Percentiles rank a stretch among this genome's conserved stretches.
Evolutionary conservation across 1,140 invertebrate genomes (phyloP).

Genomic region (Leptinotarsa undecemlineata): DNA sequence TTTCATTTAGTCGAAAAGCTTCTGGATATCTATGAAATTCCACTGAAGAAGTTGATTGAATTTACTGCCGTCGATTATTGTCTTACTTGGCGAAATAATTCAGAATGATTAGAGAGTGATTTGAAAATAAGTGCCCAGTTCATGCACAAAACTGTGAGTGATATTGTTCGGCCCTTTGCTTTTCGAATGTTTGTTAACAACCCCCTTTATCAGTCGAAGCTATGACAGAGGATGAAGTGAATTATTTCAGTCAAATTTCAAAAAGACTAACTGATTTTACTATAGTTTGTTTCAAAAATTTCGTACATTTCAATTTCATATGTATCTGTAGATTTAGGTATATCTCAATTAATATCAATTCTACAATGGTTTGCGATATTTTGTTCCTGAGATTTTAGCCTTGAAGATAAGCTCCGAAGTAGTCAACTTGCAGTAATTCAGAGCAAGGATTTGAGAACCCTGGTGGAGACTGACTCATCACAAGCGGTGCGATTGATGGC

Average conservation of each 20-base stretch:
- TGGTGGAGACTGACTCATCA: no score
- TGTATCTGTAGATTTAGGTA: no score
- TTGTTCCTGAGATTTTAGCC: no score
- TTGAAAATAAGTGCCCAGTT: conserved; percentile 13
- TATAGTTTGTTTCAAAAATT: no score
- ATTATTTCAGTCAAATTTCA: not conserved
- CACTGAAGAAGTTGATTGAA: not conserved
- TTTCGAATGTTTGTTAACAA: not conserved
- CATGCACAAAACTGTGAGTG: conserved; percentile 23
- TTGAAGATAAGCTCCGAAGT: no score
- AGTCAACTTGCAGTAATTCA: no score
- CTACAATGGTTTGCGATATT: no score
- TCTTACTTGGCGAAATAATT: conserved; percentile 14
- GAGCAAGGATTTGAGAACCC: no score
- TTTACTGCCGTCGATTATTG: conserved; percentile 15
- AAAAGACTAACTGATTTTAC: conserved; percentile 10
- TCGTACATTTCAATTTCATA: no score
- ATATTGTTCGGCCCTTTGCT: conserved; percentile 14
- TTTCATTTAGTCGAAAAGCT: conserved; percentile 3
- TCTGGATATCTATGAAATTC: no score
- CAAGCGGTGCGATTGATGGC: no score
- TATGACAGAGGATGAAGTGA: conserved; percentile 17
- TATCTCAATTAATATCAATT: no score
- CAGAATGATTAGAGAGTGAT: not conserved
- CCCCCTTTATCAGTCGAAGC: conserved; percentile 9